Evolutionary conservation across 2,113 vertebrate species (phyloP).

Genomic region (Hemiprocne comata): DNA sequence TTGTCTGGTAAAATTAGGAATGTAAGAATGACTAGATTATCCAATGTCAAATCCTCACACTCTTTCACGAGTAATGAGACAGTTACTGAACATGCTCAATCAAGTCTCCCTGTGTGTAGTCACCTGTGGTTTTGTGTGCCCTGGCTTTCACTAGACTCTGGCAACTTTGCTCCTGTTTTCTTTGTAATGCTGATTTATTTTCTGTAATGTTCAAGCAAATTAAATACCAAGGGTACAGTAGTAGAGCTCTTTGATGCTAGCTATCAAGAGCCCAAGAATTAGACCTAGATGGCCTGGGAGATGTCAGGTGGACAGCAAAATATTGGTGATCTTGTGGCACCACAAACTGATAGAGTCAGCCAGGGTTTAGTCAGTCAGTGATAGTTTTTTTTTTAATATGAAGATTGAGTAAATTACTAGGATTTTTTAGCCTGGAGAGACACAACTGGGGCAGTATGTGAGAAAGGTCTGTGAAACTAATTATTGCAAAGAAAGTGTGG

Average conservation of each 20-base stretch:
- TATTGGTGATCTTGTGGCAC: neutral
- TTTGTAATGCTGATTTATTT: neutral
- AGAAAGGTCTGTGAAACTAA: neutral
- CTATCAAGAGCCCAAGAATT: neutral
- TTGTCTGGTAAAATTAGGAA: neutral
- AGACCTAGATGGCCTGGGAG: neutral
- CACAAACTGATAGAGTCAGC: neutral
- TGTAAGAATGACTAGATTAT: neutral
- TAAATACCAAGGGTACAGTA: neutral
- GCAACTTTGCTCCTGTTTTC: neutral
- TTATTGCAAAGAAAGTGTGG: neutral
- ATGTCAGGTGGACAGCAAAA: neutral
- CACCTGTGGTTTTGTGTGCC: rapidly evolving
- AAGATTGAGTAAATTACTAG: neutral
- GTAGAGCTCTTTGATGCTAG: neutral
- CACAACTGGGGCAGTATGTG: neutral
- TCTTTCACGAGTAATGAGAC: neutral
- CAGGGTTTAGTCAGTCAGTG: neutral
- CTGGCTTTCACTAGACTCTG: neutral
- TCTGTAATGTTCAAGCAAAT: neutral
- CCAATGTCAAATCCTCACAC: neutral
- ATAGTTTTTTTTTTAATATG: neutral
- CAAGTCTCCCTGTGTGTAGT: neutral
- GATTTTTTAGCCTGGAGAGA: neutral
- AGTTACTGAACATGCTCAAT: neutral